Conservation (phyloP, 2,888 invertebrate species). For the Chrysomela aeneicollis region DNA sequence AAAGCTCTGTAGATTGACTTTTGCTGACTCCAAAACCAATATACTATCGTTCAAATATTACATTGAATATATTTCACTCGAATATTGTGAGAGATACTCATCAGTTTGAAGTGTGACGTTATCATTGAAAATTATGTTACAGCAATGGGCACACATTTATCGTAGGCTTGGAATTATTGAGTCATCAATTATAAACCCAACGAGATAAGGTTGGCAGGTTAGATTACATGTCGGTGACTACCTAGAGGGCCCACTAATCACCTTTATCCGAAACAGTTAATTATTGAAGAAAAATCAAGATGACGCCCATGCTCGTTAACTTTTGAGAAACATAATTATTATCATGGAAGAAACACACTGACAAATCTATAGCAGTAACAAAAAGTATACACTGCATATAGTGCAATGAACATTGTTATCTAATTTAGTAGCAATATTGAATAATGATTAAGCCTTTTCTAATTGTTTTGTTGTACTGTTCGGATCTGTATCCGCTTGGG, state of each 20-base stretch:
- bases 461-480: too few relatives aligned
- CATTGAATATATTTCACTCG: too few relatives aligned
- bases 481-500: too few relatives aligned
- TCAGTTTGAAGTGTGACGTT: too few relatives aligned
- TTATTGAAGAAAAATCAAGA: conserved; percentile 2
- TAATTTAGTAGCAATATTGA: too few relatives aligned
- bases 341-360: not conserved
- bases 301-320: not conserved
- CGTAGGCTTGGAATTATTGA: not conserved
- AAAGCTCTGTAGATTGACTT: too few relatives aligned
- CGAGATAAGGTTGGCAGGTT: not conserved
- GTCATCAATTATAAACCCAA: not conserved
- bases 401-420: too few relatives aligned
- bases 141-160: not conserved
- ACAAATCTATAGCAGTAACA: not conserved
- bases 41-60: too few relatives aligned
- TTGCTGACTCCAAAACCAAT: too few relatives aligned
- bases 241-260: not conserved
- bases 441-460: too few relatives aligned
- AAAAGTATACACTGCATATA: too few relatives aligned
- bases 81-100: too few relatives aligned
- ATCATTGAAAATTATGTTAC: not conserved
- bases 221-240: not conserved
- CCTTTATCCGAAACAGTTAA: not conserved
- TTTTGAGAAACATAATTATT: not conserved